phyloP scores from a whole-genome alignment of 2,113 vertebrate species.

The Stomatorhinus ivindoensis region DNA sequence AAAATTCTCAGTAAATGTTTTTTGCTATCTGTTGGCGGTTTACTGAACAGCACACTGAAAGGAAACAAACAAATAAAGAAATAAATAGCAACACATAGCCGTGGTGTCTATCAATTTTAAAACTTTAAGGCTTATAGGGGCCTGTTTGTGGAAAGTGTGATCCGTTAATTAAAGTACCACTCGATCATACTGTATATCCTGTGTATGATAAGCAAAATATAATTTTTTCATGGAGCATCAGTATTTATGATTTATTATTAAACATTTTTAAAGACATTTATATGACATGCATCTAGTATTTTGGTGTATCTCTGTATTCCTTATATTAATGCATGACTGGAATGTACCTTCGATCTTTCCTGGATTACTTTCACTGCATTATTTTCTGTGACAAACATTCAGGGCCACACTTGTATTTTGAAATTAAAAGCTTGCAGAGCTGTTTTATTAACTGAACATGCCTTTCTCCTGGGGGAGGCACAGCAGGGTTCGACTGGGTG shows the following conservation, averaged over 20 bases:
- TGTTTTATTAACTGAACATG: not conserved
- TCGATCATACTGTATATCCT: not conserved
- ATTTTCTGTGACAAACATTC: not conserved
- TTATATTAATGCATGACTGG: not conserved
- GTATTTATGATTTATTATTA: not conserved
- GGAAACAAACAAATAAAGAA: not conserved
- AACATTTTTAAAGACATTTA: not conserved
- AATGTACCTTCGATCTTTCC: not conserved
- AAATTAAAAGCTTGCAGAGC: not conserved
- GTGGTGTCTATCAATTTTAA: not conserved
- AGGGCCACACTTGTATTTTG: not conserved
- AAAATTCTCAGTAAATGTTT: constrained; percentile 31
- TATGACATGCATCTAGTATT: not conserved
- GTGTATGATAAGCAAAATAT: not conserved
- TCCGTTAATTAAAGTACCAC: not conserved
- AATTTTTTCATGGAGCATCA: not conserved
- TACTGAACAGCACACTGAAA: not conserved
- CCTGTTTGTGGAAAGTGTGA: not conserved
- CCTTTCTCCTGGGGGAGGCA: not conserved
- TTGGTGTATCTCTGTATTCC: not conserved
- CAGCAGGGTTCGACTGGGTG: not conserved
- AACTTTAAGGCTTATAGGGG: not conserved
- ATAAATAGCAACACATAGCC: not conserved
- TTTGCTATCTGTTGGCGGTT: not conserved
- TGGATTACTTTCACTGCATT: not conserved